These are phyloP conservation scores for Hydrozoanthus gracilis DNA, from an alignment of 92 coral and sea anemone species.

Conservation along the genomic window DNA sequence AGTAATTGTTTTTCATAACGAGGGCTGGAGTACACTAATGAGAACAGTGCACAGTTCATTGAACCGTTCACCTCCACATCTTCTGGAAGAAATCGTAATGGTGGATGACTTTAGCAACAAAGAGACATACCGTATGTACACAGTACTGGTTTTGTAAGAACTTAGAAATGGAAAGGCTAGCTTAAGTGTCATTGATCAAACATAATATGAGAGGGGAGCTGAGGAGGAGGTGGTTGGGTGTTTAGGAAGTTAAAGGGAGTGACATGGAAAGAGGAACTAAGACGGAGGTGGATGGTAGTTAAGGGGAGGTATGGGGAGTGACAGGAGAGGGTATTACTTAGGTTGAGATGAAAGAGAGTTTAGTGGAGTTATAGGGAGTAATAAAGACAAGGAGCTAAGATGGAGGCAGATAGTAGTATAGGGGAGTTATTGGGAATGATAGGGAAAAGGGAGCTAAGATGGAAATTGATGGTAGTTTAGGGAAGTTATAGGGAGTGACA, in stretches of 20 bases:
- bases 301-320: too few relatives aligned
- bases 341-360: too few relatives aligned
- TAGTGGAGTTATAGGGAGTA: neutral
- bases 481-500: neutral
- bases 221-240: too few relatives aligned
- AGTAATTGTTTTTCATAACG: slow-evolving; percentile 96
- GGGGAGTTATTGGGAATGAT: neutral
- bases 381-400: neutral
- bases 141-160: neutral
- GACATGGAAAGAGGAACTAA: too few relatives aligned
- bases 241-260: too few relatives aligned
- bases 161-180: too few relatives aligned
- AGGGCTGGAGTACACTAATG: slow-evolving; percentile 95
- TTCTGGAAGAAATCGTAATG: slow-evolving; percentile 92
- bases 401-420: neutral
- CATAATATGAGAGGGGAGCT: too few relatives aligned
- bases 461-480: too few relatives aligned
- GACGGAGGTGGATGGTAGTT: too few relatives aligned
- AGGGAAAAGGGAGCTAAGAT: too few relatives aligned
- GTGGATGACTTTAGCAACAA: slow-evolving; percentile 95
- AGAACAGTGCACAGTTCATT: slow-evolving; percentile 93
- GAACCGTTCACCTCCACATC: slow-evolving; percentile 86
- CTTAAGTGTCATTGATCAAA: too few relatives aligned
- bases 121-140: slow-evolving; percentile 62
- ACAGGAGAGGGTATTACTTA: too few relatives aligned